A percentile compares a stretch with the other conserved stretches of the same genome.
Evolutionary conservation across 2,113 vertebrate species (phyloP).

Genomic region (Zeus faber): DNA sequence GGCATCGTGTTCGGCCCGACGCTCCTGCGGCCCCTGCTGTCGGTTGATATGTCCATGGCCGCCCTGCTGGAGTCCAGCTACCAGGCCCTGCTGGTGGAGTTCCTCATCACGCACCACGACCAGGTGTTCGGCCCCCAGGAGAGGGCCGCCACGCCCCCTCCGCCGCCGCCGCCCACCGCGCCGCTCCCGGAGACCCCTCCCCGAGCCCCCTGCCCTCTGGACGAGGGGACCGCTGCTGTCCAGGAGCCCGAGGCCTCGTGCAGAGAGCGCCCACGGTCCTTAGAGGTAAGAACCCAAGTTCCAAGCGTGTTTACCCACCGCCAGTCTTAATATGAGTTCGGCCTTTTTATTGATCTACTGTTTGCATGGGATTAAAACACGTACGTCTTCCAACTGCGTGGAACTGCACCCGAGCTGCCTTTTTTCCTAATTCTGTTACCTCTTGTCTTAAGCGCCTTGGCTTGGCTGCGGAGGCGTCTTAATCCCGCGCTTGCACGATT

Average conservation of each 20-base stretch:
- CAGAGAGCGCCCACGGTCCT: conserved; percentile 63
- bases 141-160: conserved; percentile 52
- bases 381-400: too few relatives aligned
- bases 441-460: conserved; percentile 40
- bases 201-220: conserved; percentile 36
- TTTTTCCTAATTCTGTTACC: conserved; percentile 18
- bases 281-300: conserved; percentile 66
- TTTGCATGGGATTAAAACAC: neutral
- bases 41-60: conserved; percentile 70
- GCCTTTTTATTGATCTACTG: neutral
- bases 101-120: conserved; percentile 83
- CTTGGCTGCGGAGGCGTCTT: conserved; percentile 13
- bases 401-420: neutral
- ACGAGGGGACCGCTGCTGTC: conserved; percentile 17
- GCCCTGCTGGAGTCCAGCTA: conserved; percentile 84
- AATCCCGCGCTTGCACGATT: conserved; percentile 26
- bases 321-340: neutral
- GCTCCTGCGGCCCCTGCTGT: conserved; percentile 76
- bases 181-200: conserved; percentile 50
- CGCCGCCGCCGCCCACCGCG: conserved; percentile 46
- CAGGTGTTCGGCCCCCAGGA: conserved; percentile 74
- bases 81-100: conserved; percentile 85
- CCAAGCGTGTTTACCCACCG: neutral
- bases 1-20: conserved; percentile 94
- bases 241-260: conserved; percentile 34